A percentile compares a stretch with the other conserved stretches of the same genome.
These are phyloP conservation scores for Tetranychus truncatus DNA, from an alignment of 2,888 invertebrate species.

Conservation along the genomic window DNA sequence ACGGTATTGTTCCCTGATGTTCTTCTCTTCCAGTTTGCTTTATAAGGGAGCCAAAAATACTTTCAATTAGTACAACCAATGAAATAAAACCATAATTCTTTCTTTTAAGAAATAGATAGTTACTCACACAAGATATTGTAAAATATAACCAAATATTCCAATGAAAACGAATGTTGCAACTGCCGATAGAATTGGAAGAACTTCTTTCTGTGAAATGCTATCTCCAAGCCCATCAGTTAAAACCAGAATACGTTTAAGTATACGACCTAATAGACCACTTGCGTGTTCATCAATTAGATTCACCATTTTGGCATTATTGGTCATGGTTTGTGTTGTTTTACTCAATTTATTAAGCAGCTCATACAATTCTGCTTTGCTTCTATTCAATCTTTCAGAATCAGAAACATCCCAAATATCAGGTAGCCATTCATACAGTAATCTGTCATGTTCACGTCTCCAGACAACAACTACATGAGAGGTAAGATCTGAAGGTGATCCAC, in stretches of 20 bases:
- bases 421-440: slow-evolving; percentile 77
- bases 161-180: slow-evolving; percentile 58
- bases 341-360: slow-evolving; percentile 51
- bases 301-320: slow-evolving; percentile 54
- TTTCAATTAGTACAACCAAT: background rate
- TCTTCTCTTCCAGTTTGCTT: slow-evolving; percentile 38
- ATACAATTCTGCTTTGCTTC: slow-evolving; percentile 43
- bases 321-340: slow-evolving; percentile 51
- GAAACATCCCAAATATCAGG: slow-evolving; percentile 41
- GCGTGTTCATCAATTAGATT: slow-evolving; percentile 55
- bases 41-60: background rate
- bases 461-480: slow-evolving; percentile 61
- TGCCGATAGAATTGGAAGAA: slow-evolving; percentile 57
- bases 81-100: background rate
- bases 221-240: slow-evolving; percentile 52
- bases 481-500: slow-evolving; percentile 41
- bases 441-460: slow-evolving; percentile 69
- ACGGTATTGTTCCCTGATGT: slow-evolving; percentile 29
- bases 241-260: slow-evolving; percentile 46
- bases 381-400: slow-evolving; percentile 32
- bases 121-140: slow-evolving; percentile 58
- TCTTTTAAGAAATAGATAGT: slow-evolving; percentile 11
- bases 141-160: slow-evolving; percentile 57
- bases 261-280: slow-evolving; percentile 49
- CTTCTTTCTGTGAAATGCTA: slow-evolving; percentile 54